These are phyloP conservation scores for Xanthorhoe designata DNA, from an alignment of 2,888 invertebrate species.

Conservation along the genomic window DNA sequence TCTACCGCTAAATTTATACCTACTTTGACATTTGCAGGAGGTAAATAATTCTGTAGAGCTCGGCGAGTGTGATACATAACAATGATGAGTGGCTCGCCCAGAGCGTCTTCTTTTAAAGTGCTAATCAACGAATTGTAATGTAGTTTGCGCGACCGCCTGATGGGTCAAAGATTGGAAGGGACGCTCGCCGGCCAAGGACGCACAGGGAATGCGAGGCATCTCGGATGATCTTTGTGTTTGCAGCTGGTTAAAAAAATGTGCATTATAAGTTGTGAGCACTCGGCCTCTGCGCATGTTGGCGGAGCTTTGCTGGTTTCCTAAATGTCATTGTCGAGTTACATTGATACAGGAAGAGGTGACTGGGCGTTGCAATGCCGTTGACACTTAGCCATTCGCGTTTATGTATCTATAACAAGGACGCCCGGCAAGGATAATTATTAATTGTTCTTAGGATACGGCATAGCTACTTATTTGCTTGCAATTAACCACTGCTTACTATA, in stretches of 20 bases:
- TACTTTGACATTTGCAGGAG: slow-evolving; percentile 57
- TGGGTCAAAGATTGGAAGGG: slow-evolving; percentile 64
- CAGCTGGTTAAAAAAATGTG: slow-evolving; percentile 57
- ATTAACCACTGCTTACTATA: slow-evolving; percentile 32
- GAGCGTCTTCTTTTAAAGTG: slow-evolving; percentile 35
- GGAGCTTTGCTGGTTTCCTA: slow-evolving; percentile 53
- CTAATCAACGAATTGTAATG: slow-evolving; percentile 27
- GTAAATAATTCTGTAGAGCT: slow-evolving; percentile 42
- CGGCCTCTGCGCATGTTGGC: slow-evolving; percentile 57
- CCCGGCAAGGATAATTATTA: slow-evolving; percentile 49
- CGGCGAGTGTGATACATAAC: slow-evolving; percentile 27
- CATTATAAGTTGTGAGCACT: slow-evolving; percentile 51
- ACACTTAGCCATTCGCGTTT: slow-evolving; percentile 47
- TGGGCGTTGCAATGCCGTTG: slow-evolving; percentile 58
- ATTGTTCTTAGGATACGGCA: slow-evolving; percentile 38
- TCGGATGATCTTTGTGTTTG: slow-evolving; percentile 54
- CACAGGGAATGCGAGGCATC: slow-evolving; percentile 59
- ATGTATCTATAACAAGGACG: slow-evolving; percentile 68
- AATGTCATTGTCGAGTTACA: slow-evolving; percentile 78
- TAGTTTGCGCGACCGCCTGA: slow-evolving; percentile 40
- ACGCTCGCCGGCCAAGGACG: slow-evolving; percentile 69
- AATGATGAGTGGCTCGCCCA: slow-evolving; percentile 30
- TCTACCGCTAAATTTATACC: slow-evolving; percentile 60
- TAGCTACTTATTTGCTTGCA: slow-evolving; percentile 29
- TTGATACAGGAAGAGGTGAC: slow-evolving; percentile 71